phyloP scores from a whole-genome alignment of 1,140 invertebrate genomes.

The Tribolium castaneum region DNA sequence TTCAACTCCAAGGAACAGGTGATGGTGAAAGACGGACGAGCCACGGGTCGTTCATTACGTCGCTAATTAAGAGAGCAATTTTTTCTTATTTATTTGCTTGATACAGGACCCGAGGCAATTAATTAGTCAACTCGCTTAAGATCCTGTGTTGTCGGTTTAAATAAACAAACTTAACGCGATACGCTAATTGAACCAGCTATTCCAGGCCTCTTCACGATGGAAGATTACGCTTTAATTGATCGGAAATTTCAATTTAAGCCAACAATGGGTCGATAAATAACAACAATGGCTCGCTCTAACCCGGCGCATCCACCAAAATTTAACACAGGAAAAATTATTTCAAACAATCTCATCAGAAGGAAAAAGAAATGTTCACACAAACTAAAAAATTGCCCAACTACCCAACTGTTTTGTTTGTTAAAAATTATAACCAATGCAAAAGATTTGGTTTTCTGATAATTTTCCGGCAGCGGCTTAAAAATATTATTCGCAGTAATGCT shows the following conservation, averaged over 20 bases:
- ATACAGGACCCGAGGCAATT: conserved; percentile 35
- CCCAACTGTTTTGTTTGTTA: too few species aligned
- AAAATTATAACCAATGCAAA: too few species aligned
- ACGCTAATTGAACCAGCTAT: conserved; percentile 25
- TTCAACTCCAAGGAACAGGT: conserved; percentile 34
- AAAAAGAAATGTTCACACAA: too few species aligned
- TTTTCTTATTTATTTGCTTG: conserved; percentile 47
- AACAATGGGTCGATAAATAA: background rate
- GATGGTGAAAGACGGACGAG: background rate
- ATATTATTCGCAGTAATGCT: too few species aligned
- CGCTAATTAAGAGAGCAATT: conserved; percentile 43
- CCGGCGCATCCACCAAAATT: background rate
- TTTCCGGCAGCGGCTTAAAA: too few species aligned
- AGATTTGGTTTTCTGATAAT: too few species aligned
- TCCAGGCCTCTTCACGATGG: background rate
- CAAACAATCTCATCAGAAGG: too few species aligned
- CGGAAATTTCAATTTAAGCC: conserved; percentile 15
- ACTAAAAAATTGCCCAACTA: too few species aligned
- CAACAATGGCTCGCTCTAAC: background rate
- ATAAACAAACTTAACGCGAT: conserved; percentile 32
- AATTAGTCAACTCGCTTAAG: conserved; percentile 41
- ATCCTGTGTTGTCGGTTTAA: conserved; percentile 43
- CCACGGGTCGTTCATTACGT: conserved; percentile 37
- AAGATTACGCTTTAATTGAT: conserved; percentile 19
- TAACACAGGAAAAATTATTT: too few species aligned